Evolutionary conservation across 23 tunicate genomes (phyloP).

Genomic region (Diplosoma virens): DNA sequence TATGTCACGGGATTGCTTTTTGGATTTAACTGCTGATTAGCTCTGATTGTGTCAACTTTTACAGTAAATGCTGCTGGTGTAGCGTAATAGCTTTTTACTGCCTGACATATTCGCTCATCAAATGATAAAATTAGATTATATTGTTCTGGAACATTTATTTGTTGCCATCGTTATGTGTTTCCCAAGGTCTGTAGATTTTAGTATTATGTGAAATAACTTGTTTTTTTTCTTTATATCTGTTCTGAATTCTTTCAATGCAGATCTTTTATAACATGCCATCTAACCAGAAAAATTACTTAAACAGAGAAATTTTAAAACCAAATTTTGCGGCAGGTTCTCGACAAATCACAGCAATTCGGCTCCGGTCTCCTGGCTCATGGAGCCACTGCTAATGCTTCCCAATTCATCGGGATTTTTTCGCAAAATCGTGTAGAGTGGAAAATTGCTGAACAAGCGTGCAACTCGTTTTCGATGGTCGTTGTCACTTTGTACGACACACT

Average conservation of each 20-base stretch:
- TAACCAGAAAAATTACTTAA: background rate
- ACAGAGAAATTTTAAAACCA: background rate
- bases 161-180: too few relatives aligned
- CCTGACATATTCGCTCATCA: too few relatives aligned
- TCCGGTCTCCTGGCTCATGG: slow-evolving; percentile 83
- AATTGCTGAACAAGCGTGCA: slow-evolving; percentile 81
- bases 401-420: slow-evolving; percentile 78
- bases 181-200: too few relatives aligned
- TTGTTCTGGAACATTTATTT: too few relatives aligned
- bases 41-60: too few relatives aligned
- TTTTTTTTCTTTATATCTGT: background rate
- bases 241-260: background rate
- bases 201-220: too few relatives aligned
- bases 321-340: slow-evolving; percentile 46
- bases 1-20: too few relatives aligned
- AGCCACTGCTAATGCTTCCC: slow-evolving; percentile 49
- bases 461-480: slow-evolving; percentile 79
- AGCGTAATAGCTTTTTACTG: too few relatives aligned
- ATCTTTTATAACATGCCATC: background rate
- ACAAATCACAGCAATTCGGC: slow-evolving; percentile 55
- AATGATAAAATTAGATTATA: too few relatives aligned
- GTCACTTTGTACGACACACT: slow-evolving; percentile 97
- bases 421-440: slow-evolving; percentile 92
- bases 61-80: too few relatives aligned
- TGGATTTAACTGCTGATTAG: too few relatives aligned